phyloP scores from a whole-genome alignment of 2,888 invertebrate species.

The Cheilosia scutellata region DNA sequence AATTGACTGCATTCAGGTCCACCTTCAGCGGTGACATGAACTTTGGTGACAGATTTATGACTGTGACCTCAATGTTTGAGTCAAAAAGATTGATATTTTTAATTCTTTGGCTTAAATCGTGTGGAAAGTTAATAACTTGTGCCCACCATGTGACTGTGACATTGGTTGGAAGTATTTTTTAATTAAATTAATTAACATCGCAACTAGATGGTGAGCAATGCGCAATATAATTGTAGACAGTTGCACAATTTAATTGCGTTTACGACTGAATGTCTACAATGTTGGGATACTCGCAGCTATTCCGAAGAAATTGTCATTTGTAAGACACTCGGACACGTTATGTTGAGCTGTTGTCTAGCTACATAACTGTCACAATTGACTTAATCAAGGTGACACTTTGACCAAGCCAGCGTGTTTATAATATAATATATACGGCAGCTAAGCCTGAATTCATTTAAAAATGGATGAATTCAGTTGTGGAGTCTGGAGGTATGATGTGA shows the following conservation, averaged over 20 bases:
- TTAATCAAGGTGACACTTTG: slow-evolving; percentile 21
- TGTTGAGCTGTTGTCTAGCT: not conserved
- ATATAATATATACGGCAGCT: not conserved
- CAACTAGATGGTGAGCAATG: slow-evolving; percentile 19
- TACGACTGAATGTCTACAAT: not conserved
- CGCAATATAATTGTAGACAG: slow-evolving; percentile 44
- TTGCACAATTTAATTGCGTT: slow-evolving; percentile 54
- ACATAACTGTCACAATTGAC: slow-evolving; percentile 8
- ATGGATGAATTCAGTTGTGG: not conserved
- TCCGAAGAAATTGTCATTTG: slow-evolving; percentile 10
- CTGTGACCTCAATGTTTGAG: slow-evolving; percentile 59
- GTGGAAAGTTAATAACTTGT: slow-evolving; percentile 59
- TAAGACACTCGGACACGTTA: slow-evolving; percentile 15
- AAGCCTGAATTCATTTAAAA: not conserved
- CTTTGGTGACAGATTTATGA: slow-evolving; percentile 73
- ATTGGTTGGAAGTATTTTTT: slow-evolving; percentile 58
- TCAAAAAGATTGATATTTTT: slow-evolving; percentile 58
- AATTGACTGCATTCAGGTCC: slow-evolving; percentile 51
- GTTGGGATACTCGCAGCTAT: slow-evolving; percentile 9
- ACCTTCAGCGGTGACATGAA: slow-evolving; percentile 66
- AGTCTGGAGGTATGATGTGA: not conserved
- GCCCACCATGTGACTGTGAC: slow-evolving; percentile 40
- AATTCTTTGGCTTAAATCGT: slow-evolving; percentile 56
- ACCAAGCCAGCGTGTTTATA: slow-evolving; percentile 7
- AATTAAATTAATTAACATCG: slow-evolving; percentile 68